Conservation (phyloP, 2,113 vertebrate species). For the Progne subis region DNA sequence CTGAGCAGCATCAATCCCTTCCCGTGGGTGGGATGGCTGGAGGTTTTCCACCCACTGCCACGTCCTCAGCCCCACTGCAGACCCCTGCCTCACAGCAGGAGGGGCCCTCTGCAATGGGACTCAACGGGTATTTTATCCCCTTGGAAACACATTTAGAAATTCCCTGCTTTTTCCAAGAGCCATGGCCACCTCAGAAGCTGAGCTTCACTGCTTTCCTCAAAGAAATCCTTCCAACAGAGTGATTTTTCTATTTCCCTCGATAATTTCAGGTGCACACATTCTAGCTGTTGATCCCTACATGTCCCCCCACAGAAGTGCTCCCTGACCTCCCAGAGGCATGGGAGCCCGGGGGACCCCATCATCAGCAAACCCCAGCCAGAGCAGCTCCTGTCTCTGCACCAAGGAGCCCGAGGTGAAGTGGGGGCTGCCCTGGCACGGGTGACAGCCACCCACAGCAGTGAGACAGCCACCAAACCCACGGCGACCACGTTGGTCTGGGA, state of each 20-base stretch:
- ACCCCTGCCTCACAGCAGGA: neutral
- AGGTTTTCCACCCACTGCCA: neutral
- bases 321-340: accelerated
- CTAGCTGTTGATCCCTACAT: neutral
- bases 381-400: neutral
- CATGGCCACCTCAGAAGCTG: neutral
- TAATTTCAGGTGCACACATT: accelerated
- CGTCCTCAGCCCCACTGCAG: neutral
- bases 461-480: neutral
- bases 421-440: accelerated
- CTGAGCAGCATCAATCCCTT: neutral
- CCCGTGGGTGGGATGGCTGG: accelerated
- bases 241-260: neutral
- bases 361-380: neutral
- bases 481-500: accelerated
- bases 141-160: neutral
- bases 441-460: neutral
- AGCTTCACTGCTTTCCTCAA: neutral
- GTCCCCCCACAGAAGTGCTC: accelerated
- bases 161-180: neutral
- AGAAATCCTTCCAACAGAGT: neutral
- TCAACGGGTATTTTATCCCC: accelerated
- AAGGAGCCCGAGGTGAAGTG: accelerated
- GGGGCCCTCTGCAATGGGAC: neutral
- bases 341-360: neutral